Conservation (phyloP, 2,888 invertebrate genomes). For the Pseudococcus jackbeardsleyi region DNA sequence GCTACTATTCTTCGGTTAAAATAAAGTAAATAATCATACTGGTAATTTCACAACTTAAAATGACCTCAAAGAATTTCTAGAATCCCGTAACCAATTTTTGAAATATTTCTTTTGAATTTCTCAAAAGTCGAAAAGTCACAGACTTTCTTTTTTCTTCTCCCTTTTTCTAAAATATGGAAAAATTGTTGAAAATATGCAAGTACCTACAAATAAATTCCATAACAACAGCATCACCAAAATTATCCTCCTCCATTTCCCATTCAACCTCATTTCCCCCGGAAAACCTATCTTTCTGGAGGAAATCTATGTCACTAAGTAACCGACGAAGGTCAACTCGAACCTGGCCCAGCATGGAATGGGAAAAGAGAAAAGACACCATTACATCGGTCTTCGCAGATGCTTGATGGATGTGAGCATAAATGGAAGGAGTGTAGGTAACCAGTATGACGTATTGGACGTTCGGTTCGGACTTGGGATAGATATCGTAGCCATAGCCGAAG, state of each 20-base stretch:
- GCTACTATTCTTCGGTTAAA: no score
- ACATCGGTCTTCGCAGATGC: constrained; percentile 11
- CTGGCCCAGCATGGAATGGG: background rate
- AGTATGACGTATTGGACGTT: constrained; percentile 3
- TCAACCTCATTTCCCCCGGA: background rate
- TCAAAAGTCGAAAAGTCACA: no score
- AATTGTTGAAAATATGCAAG: no score
- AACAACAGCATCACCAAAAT: background rate
- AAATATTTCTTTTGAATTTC: no score
- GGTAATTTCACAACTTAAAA: no score
- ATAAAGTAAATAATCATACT: no score
- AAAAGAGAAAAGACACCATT: constrained; percentile 8
- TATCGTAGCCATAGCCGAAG: constrained; percentile 37
- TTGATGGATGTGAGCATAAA: constrained; percentile 31
- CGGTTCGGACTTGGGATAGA: background rate
- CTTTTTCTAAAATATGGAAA: no score
- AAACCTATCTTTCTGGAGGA: background rate
- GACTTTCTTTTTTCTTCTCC: no score
- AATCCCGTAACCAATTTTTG: no score
- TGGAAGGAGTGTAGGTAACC: constrained; percentile 19
- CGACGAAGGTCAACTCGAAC: background rate
- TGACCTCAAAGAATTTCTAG: no score
- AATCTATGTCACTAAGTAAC: constrained; percentile 19
- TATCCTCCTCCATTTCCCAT: background rate
- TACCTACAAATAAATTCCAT: no score